Percentiles rank a stretch among this genome's conserved stretches.
Conservation (phyloP, 2,113 vertebrate species). For the Apodemus speciosus region DNA sequence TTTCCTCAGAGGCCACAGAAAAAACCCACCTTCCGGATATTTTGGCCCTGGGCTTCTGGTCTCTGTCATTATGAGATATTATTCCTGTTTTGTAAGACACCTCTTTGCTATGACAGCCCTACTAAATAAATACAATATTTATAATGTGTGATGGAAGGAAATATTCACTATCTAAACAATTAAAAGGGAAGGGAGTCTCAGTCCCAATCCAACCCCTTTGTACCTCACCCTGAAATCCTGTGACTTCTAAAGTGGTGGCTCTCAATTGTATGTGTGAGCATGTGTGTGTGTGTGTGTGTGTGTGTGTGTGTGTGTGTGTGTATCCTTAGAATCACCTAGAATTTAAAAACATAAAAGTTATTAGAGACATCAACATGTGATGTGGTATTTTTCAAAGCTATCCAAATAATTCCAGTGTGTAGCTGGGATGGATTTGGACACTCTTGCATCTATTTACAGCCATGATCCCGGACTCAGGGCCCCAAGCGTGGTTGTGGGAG, state of each 20-base stretch:
- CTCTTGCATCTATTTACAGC: background rate
- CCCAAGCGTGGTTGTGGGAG: background rate
- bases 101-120: background rate
- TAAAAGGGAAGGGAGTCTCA: conserved; percentile 37
- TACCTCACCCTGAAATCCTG: background rate
- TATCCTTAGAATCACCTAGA: background rate
- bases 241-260: background rate
- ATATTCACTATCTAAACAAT: conserved; percentile 32
- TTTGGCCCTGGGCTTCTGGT: background rate
- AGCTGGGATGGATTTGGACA: background rate
- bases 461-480: background rate
- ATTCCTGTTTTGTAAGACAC: background rate
- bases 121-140: conserved; percentile 42
- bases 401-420: background rate
- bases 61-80: background rate
- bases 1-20: background rate
- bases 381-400: background rate
- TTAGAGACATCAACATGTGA: background rate
- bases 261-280: too few species aligned
- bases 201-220: background rate
- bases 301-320: background rate
- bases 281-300: background rate
- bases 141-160: conserved; percentile 56
- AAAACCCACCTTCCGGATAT: background rate
- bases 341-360: background rate